Conservation (phyloP, 2,797 vertebrate species). For the Smutsia gigantea region DNA sequence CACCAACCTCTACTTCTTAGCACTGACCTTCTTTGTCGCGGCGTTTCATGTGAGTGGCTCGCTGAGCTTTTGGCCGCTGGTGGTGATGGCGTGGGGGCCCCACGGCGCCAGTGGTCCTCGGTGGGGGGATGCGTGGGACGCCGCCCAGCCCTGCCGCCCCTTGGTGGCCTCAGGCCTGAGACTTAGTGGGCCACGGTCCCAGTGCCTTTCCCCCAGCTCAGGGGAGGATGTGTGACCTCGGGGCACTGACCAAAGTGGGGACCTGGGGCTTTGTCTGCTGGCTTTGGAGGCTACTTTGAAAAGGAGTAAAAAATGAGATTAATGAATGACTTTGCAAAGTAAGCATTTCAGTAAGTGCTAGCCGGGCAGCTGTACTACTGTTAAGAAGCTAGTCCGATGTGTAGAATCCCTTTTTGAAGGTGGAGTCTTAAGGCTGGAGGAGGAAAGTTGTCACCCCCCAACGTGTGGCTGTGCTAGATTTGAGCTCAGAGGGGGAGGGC, state of each 20-base stretch:
- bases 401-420: background rate
- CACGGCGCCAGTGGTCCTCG: accelerated
- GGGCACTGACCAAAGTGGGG: accelerated
- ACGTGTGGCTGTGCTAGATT: accelerated
- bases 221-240: background rate
- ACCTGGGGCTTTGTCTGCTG: background rate
- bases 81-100: no score
- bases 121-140: accelerated
- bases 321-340: accelerated
- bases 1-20: constrained; percentile 94
- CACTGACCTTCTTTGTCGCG: constrained; percentile 94
- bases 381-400: accelerated
- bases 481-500: no score
- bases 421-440: no score
- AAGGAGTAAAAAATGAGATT: background rate
- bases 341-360: accelerated
- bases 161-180: background rate
- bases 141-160: no score
- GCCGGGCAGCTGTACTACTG: accelerated
- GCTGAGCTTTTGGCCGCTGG: background rate
- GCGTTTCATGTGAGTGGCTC: constrained; percentile 93
- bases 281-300: background rate
- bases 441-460: background rate
- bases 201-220: background rate
- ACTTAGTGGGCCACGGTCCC: no score